Evolutionary conservation across 2,888 invertebrate species (phyloP), one percentile per base, ranked within the genome.

Genomic region (Asteroscopus sphinx): DNA sequence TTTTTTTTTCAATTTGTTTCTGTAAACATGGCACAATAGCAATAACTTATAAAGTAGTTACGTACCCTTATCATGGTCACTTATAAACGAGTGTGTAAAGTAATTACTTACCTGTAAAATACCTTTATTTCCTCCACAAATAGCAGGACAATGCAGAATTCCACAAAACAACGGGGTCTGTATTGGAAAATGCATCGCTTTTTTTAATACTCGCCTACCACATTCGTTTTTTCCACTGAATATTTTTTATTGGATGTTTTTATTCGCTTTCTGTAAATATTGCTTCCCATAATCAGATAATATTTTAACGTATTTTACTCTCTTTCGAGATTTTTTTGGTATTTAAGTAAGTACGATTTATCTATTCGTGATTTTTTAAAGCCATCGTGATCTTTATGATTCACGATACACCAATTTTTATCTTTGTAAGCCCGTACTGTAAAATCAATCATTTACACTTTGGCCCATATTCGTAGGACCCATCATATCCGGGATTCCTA

Each of bases 121-220:
- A 35, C 51, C 3, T 52, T 12, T 69, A 51, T 40, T 46, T 7
- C 32, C 16, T 16, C 13, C 13, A 58, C 8, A 37, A 46, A 51
- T 32, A 59, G n/a, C 30, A 49, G 32, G 32, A 47, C 46, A 67
- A 45, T 52, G 42, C 40, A 60, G 33, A 47, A 42, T 49, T 49
- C 39, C 26, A 15, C 39, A 13, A 67, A 35, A 60, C 60, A 47
- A 42, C 47, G 25, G 40, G 26, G 15, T 32, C 53, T 57, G 44
- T 44, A 66, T 54, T 53, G 60, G 42, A 72, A 48, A 37, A 60
- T 51, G 40, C 37, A 45, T 54, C 30, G 33, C 16, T 54, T 72
- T 66, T 54, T 64, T 32, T 15, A 15, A 53, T 71, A 66, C 26
- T 42, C 40, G 21, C 21, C n/a, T 7, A 36, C 32, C 48, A 15